Evolutionary conservation across 2,888 invertebrate genomes (phyloP).

Genomic region (Chrysolina haemoptera): DNA sequence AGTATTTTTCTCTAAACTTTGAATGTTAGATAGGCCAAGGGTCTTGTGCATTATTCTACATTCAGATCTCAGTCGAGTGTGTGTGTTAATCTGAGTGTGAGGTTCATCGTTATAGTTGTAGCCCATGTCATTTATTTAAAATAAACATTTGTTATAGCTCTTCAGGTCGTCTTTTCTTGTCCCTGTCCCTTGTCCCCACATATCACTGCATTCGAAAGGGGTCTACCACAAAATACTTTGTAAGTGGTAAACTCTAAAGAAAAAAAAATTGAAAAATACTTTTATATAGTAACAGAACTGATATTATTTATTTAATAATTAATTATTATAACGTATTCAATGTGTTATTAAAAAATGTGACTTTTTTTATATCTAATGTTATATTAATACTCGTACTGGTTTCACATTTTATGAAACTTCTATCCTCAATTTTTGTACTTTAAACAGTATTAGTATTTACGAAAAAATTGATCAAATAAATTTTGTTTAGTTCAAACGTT

Average conservation of each 20-base stretch:
- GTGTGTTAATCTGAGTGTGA: slow-evolving; percentile 64
- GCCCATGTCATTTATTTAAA: slow-evolving; percentile 68
- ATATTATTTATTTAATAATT: slow-evolving; percentile 61
- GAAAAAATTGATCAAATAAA: slow-evolving; percentile 66
- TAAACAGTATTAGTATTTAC: slow-evolving; percentile 68
- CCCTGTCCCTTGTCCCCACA: slow-evolving; percentile 61
- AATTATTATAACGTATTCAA: slow-evolving; percentile 56
- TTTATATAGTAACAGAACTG: slow-evolving; percentile 62
- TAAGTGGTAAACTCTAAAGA: slow-evolving; percentile 55
- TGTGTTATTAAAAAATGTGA: slow-evolving; percentile 59
- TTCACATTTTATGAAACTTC: slow-evolving; percentile 63
- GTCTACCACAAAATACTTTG: slow-evolving; percentile 55
- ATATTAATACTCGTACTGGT: slow-evolving; percentile 64
- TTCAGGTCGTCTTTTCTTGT: slow-evolving; percentile 65
- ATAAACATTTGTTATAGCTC: slow-evolving; percentile 69
- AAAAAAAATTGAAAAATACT: slow-evolving; percentile 56
- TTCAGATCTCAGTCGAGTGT: slow-evolving; percentile 67
- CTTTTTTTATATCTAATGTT: slow-evolving; percentile 63
- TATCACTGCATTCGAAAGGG: slow-evolving; percentile 62
- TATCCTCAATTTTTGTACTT: slow-evolving; percentile 68
- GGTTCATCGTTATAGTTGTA: slow-evolving; percentile 67
- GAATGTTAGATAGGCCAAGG: slow-evolving; percentile 71
- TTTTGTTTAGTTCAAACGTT: slow-evolving; percentile 63
- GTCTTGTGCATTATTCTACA: slow-evolving; percentile 70
- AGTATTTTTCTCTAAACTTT: slow-evolving; percentile 71